Percentiles rank a stretch among this genome's conserved stretches.
phyloP scores from a whole-genome alignment of 2,888 invertebrate genomes.

The Dione vanillae region DNA sequence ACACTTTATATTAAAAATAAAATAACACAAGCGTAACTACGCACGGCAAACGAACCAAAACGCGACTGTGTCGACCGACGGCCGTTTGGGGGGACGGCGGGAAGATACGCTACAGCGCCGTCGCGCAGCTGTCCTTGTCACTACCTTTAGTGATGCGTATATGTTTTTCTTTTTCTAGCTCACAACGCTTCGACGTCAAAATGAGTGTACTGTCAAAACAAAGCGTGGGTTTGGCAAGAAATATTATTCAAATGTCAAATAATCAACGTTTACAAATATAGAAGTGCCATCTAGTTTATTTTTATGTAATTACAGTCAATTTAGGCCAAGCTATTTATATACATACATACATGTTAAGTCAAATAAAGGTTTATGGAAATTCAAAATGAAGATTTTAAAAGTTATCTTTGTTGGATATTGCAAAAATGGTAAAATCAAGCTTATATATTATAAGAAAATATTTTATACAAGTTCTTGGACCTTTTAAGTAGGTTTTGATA shows the following conservation, averaged over 20 bases:
- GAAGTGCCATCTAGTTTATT: constrained; percentile 62
- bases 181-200: constrained; percentile 70
- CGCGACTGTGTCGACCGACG: constrained; percentile 68
- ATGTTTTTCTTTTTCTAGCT: constrained; percentile 59
- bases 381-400: no score
- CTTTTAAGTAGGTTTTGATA: no score
- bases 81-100: constrained; percentile 71
- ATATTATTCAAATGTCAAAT: constrained; percentile 67
- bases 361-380: neutral
- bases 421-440: no score
- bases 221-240: constrained; percentile 69
- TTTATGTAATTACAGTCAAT: constrained; percentile 34
- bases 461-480: no score
- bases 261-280: constrained; percentile 57
- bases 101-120: constrained; percentile 77
- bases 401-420: no score
- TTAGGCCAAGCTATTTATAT: constrained; percentile 37
- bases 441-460: no score
- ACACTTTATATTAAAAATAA: constrained; percentile 62
- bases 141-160: constrained; percentile 45
- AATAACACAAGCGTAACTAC: constrained; percentile 56
- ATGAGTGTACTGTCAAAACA: constrained; percentile 76
- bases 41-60: constrained; percentile 72
- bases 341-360: neutral
- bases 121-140: constrained; percentile 68